Evolutionary conservation across 2,797 vertebrate species (phyloP), one percentile per base, ranked within the genome.

Genomic region (Pelodytes ibericus): DNA sequence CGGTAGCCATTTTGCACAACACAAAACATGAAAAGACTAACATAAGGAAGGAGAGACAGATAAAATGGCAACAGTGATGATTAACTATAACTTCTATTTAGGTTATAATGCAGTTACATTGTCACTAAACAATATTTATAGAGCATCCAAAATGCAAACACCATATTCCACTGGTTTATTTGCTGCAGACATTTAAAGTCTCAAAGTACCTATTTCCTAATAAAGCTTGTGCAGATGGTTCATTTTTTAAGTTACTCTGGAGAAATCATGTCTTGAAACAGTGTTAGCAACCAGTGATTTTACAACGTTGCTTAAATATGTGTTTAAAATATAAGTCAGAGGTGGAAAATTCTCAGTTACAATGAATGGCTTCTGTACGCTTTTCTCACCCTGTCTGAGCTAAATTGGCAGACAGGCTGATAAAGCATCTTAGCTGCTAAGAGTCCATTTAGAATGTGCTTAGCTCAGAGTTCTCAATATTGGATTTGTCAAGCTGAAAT

Each of bases 401-500:
- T 71, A 65, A 71, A 71, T 65, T 41, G 61, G 70, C 31, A 24
- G 18, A 56, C 65, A 63, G 59, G 58, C 66, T 76, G 67, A 71
- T 63, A 57, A 71, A 69, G 36, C 33, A 57, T 76, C 26, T 31
- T 31, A 39, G 49, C 67, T 63, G 59, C 26, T 71, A 64, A 64
- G 33, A 70, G 59, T 57, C 59, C 67, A 76, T 76, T 76, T 39
- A 76, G 33, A 76, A 71, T 57, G 82, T 81, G 26, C 77, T 83
- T 74, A 1, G 67, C 77, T 75, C 41, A 83, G 79, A 73, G 13
- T 81, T 83, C 75, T 81, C 69, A 83, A 81, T 61, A 81, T 81
- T 75, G 77, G 47, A 85, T 85, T 76, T 86, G 60, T 53, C 68
- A 86, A 20, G 4, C 63, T 77, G 66, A 79, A 82, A 84, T 65